Percentiles rank a stretch among this genome's conserved stretches.
Evolutionary conservation across 2,888 invertebrate species (phyloP).

Genomic region (Eledone cirrhosa): DNA sequence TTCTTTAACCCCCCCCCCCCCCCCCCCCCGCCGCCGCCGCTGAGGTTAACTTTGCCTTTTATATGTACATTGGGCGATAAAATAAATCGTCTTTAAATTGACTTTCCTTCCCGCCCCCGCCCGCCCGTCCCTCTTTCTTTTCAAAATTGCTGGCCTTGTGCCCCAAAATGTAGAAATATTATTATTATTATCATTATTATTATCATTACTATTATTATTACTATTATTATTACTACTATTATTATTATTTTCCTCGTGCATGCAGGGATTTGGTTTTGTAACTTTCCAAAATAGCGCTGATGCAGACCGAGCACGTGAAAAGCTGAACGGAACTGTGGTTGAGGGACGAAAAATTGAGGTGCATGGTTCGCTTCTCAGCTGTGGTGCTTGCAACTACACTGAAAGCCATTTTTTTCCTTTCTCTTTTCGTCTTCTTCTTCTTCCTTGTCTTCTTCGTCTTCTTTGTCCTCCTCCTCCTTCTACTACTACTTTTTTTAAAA

Average conservation of each 20-base stretch:
- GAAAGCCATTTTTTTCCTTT: slow-evolving; percentile 52
- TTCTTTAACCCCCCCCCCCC: too few relatives aligned
- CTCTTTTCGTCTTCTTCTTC: slow-evolving; percentile 34
- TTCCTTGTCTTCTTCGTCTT: neutral
- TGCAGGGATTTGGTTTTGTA: slow-evolving; percentile 99
- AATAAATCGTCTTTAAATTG: too few relatives aligned
- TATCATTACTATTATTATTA: slow-evolving; percentile 55
- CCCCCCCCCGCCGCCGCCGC: too few relatives aligned
- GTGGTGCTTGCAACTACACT: slow-evolving; percentile 61
- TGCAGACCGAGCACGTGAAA: slow-evolving; percentile 99
- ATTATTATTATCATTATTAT: too few relatives aligned
- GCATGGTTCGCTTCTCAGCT: slow-evolving; percentile 42
- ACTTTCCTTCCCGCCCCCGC: too few relatives aligned
- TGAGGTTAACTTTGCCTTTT: too few relatives aligned
- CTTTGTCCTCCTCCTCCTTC: too few relatives aligned
- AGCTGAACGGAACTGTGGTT: slow-evolving; percentile 99
- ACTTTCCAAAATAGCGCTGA: slow-evolving; percentile 99
- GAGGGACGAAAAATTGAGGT: slow-evolving; percentile 99
- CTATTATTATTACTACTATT: slow-evolving; percentile 59
- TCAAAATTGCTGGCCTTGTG: too few relatives aligned
- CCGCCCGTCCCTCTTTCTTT: too few relatives aligned
- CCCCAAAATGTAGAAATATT: slow-evolving; percentile 13
- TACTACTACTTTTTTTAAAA: slow-evolving; percentile 4
- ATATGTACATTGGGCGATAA: too few relatives aligned
- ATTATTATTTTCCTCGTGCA: slow-evolving; percentile 80